Conservation (phyloP, 2,797 vertebrate genomes). For the Hafferia zeledoni region DNA sequence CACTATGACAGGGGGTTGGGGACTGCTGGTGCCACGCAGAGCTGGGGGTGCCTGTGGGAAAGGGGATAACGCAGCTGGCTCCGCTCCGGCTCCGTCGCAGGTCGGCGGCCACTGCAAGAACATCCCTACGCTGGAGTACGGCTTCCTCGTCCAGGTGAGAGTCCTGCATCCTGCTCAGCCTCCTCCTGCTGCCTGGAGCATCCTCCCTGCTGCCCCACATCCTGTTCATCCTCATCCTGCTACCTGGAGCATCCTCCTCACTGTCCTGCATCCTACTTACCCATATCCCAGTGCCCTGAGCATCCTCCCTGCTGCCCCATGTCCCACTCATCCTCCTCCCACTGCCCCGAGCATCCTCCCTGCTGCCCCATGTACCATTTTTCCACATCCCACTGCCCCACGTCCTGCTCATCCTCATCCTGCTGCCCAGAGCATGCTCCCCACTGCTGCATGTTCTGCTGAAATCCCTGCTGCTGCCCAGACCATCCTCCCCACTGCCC, state of each 20-base stretch:
- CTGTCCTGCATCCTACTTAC: background rate
- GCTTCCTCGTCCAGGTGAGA: constrained; percentile 96
- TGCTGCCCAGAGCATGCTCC: background rate
- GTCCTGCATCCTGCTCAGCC: rapidly evolving
- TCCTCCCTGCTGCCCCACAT: background rate
- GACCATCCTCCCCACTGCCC: background rate
- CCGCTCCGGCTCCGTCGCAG: constrained; percentile 80
- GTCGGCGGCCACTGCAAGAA: constrained; percentile 99
- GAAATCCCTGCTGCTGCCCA: background rate
- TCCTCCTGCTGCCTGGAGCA: background rate
- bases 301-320: background rate
- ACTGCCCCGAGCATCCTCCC: background rate
- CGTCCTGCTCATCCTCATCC: too few relatives aligned
- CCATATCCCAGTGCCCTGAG: rapidly evolving
- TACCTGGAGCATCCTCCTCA: too few relatives aligned
- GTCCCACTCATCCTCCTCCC: rapidly evolving
- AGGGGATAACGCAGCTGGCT: constrained; percentile 19
- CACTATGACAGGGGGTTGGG: rapidly evolving
- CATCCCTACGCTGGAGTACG: constrained; percentile 96
- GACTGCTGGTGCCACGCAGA: rapidly evolving
- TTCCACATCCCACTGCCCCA: rapidly evolving
- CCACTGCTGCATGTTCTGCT: background rate
- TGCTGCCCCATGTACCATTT: rapidly evolving
- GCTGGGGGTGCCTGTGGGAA: background rate
- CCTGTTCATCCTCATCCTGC: rapidly evolving